These are phyloP conservation scores for Oxystoma pomonae DNA, from an alignment of 2,888 invertebrate genomes.

Conservation along the genomic window DNA sequence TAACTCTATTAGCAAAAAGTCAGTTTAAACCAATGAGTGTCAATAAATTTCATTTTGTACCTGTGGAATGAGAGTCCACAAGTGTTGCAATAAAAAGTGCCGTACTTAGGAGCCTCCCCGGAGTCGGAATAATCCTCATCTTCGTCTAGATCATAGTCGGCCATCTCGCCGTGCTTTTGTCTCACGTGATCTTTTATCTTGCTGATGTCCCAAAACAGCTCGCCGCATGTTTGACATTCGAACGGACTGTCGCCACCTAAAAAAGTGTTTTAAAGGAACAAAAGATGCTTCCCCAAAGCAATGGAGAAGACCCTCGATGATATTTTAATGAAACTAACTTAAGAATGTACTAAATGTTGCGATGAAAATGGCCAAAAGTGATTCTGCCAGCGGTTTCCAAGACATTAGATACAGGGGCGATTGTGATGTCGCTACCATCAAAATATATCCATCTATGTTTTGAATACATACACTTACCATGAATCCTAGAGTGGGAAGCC, in stretches of 20 bases:
- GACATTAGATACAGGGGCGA: too few relatives aligned
- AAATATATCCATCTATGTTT: too few relatives aligned
- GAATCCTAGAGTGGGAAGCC: slow-evolving; percentile 71
- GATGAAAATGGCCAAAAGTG: too few relatives aligned
- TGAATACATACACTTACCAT: slow-evolving; percentile 57
- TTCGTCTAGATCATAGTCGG: slow-evolving; percentile 45
- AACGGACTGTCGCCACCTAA: slow-evolving; percentile 61
- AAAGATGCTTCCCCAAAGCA: background rate
- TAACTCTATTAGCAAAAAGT: too few relatives aligned
- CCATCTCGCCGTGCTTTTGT: slow-evolving; percentile 53
- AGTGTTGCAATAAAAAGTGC: slow-evolving; percentile 61
- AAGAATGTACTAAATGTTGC: too few relatives aligned
- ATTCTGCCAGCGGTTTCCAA: too few relatives aligned
- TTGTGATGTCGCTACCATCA: too few relatives aligned
- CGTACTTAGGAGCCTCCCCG: slow-evolving; percentile 56
- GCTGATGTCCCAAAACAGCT: slow-evolving; percentile 72
- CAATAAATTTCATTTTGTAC: slow-evolving; percentile 63
- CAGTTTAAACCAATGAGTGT: too few relatives aligned
- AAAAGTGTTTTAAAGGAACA: slow-evolving; percentile 19
- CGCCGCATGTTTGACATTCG: slow-evolving; percentile 75
- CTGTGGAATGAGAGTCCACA: slow-evolving; percentile 79
- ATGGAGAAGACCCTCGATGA: too few relatives aligned
- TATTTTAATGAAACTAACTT: too few relatives aligned
- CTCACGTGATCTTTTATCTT: slow-evolving; percentile 59
- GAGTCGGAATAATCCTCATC: slow-evolving; percentile 52